Evolutionary conservation across 2,888 invertebrate species (phyloP), one percentile per base, ranked within the genome.

Genomic region (Synanthedon vespiformis): DNA sequence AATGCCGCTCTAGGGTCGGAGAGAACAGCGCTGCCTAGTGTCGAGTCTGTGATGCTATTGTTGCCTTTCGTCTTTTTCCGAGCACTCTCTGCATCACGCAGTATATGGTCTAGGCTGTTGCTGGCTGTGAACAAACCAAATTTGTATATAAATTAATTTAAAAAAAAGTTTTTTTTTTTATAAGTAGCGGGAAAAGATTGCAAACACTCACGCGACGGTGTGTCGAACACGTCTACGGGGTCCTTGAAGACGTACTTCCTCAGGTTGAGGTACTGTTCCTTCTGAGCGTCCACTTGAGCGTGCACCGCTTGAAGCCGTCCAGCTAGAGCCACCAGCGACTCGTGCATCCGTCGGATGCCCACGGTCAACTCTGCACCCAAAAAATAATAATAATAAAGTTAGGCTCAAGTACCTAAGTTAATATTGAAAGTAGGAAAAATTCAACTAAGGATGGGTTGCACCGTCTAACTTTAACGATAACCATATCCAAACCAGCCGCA

Each of bases 291-390:
- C 0, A 96, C 93, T 55, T 82, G 80, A 2, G 82, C 60, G 67
- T 97, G 96, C 1, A 95, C 91, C 4, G 93, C 92, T 67, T 96
- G 95, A 41, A 96, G 79, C 44, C 94, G 91, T 0, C 95, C 96
- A n/a, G 96, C 96, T 54, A 97, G 78, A 0, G 94, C 94, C 40
- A 97, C 92, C 64, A 96, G 91, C 2, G 95, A 94, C 72, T 95
- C 95, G 72, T 96, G 95, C 64, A 96, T 90, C 67, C 94, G 91
- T 40, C 91, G 90, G 79, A 97, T 92, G 14, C 95, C 93, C 53
- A 92, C 81, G 10, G 93, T 91, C 56, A 96, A 73, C 77, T 96
- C 96, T 94, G 78, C 5, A 81, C 10, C 5, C 2, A 34, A 2
- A 2, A 5, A 34, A 8, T n/a, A n/a, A n/a, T n/a, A 16, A 16